phyloP scores from a whole-genome alignment of 2,113 vertebrate genomes.

The Grantiella picta region DNA sequence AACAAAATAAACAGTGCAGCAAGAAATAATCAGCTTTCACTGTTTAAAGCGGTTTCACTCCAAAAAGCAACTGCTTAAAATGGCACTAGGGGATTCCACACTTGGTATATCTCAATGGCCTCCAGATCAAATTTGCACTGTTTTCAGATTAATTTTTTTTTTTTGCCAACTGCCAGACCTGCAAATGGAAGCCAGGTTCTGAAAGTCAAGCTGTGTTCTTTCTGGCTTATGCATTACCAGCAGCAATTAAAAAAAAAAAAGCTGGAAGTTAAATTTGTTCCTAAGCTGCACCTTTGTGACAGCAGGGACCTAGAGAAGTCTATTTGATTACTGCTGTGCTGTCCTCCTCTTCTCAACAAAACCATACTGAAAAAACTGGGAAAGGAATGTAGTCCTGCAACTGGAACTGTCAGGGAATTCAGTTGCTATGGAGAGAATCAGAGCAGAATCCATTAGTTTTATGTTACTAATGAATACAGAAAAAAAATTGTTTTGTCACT shows the following conservation, averaged over 20 bases:
- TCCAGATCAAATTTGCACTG: conserved; percentile 28
- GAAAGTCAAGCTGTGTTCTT: conserved; percentile 57
- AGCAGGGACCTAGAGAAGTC: background rate
- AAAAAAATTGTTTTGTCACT: background rate
- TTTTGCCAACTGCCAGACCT: conserved; percentile 31
- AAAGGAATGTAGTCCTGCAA: background rate
- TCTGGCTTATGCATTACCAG: conserved; percentile 18
- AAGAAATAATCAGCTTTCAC: conserved; percentile 32
- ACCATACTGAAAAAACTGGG: background rate
- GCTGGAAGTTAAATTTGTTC: conserved; percentile 1
- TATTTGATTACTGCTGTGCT: background rate
- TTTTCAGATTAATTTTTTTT: conserved; percentile 2
- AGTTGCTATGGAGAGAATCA: conserved; percentile 56
- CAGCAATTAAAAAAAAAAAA: background rate
- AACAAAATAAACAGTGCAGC: conserved; percentile 42
- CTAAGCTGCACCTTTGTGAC: background rate
- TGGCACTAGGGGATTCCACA: conserved; percentile 13
- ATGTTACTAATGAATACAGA: conserved; percentile 36
- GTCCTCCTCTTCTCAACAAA: background rate
- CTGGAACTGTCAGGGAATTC: conserved; percentile 27
- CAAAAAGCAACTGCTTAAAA: conserved; percentile 25
- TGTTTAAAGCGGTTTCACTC: conserved; percentile 7
- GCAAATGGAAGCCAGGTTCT: conserved; percentile 49
- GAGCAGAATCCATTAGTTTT: conserved; percentile 41
- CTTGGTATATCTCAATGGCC: conserved; percentile 10